Percentiles rank a stretch among this genome's conserved stretches.
phyloP scores from a whole-genome alignment of 2,113 vertebrate genomes.

The Mobula birostris region DNA sequence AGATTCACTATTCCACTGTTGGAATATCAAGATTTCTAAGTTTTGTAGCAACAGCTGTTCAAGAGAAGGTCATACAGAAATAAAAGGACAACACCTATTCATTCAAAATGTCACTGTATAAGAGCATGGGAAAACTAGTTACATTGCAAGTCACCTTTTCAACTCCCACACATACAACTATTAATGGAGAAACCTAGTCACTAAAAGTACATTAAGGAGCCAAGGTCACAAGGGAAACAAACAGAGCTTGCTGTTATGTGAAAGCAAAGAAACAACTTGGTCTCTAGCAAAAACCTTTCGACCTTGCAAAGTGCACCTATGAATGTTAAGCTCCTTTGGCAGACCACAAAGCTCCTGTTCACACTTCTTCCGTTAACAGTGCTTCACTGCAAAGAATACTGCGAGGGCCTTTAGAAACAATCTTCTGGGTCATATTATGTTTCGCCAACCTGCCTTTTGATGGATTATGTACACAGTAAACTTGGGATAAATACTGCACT shows the following conservation, averaged over 20 bases:
- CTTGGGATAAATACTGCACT: slow-evolving; percentile 33
- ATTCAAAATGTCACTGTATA: slow-evolving; percentile 51
- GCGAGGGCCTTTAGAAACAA: slow-evolving; percentile 41
- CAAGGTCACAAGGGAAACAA: slow-evolving; percentile 46
- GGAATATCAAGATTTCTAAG: slow-evolving; percentile 39
- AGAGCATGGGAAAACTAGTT: slow-evolving; percentile 47
- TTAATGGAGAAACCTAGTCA: slow-evolving; percentile 45
- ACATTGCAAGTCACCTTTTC: slow-evolving; percentile 50
- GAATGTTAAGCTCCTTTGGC: slow-evolving; percentile 42
- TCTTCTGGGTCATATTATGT: slow-evolving; percentile 28
- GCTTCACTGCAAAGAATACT: slow-evolving; percentile 8
- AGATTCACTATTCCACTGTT: slow-evolving; percentile 27
- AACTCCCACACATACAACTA: slow-evolving; percentile 46
- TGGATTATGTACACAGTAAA: slow-evolving; percentile 38
- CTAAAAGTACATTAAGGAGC: slow-evolving; percentile 43
- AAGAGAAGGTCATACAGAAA: slow-evolving; percentile 51
- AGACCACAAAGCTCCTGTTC: slow-evolving; percentile 43
- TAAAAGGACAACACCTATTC: slow-evolving; percentile 53
- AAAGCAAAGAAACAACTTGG: slow-evolving; percentile 45
- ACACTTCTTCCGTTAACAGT: slow-evolving; percentile 37
- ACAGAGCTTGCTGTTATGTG: slow-evolving; percentile 39
- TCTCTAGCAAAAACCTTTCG: slow-evolving; percentile 50
- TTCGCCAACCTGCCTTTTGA: slow-evolving; percentile 33
- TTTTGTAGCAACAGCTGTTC: slow-evolving; percentile 45
- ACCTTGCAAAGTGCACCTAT: slow-evolving; percentile 45